Percentiles rank a stretch among this genome's conserved stretches.
phyloP scores from a whole-genome alignment of 1,140 invertebrate genomes.

The Drosophila trapezifrons region DNA sequence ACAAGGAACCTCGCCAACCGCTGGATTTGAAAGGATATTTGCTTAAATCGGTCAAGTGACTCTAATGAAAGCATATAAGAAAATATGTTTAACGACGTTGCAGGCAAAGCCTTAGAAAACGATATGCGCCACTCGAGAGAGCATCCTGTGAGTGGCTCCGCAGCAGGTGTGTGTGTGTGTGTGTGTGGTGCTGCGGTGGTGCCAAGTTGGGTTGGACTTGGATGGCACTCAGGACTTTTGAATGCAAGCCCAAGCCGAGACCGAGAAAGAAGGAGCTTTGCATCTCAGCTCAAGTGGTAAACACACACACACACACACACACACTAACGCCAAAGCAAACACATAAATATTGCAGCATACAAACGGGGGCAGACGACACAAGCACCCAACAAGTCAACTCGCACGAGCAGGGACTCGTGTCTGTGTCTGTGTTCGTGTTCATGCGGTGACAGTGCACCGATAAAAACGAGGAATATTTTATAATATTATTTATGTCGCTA shows the following conservation, averaged over 20 bases:
- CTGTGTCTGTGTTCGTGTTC: conserved; percentile 44
- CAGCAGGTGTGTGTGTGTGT: conserved; percentile 30
- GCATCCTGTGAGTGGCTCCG: conserved; percentile 43
- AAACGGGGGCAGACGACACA: conserved; percentile 72
- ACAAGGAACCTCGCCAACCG: neutral
- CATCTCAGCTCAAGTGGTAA: conserved; percentile 69
- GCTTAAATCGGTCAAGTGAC: conserved; percentile 64
- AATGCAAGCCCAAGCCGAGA: conserved; percentile 56
- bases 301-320: conserved; percentile 44
- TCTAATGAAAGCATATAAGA: conserved; percentile 47
- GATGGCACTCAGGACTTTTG: conserved; percentile 60
- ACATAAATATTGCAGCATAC: conserved; percentile 76
- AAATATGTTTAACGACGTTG: conserved; percentile 64
- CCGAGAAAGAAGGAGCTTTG: conserved; percentile 51
- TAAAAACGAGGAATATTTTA: neutral
- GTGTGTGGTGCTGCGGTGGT: conserved; percentile 14
- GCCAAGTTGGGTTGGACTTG: conserved; percentile 18
- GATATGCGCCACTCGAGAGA: conserved; percentile 57
- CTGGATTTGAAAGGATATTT: conserved; percentile 35
- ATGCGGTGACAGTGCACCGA: conserved; percentile 27
- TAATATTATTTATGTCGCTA: too few relatives aligned
- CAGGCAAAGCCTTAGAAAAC: conserved; percentile 54
- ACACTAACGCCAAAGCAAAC: conserved; percentile 26
- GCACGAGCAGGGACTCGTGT: conserved; percentile 7
- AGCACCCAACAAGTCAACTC: conserved; percentile 71